phyloP scores from a whole-genome alignment of 2,113 vertebrate genomes.

The Marmota monax region DNA sequence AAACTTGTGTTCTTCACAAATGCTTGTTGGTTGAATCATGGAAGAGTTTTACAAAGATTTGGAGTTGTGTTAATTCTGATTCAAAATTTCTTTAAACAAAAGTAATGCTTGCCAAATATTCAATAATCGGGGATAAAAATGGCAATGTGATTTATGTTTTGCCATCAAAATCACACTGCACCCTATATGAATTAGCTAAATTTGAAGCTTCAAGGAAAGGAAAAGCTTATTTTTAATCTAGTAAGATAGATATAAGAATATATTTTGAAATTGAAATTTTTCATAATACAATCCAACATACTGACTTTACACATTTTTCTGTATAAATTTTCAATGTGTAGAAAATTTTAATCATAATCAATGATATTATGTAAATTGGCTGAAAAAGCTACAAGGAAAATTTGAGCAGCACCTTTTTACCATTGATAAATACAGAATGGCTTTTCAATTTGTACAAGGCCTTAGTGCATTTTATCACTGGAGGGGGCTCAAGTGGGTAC shows the following conservation, averaged over 20 bases:
- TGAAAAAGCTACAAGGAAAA: neutral
- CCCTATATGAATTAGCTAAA: slow-evolving; percentile 8
- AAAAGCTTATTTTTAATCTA: slow-evolving; percentile 43
- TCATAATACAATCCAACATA: neutral
- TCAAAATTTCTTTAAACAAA: slow-evolving; percentile 51
- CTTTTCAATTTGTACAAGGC: neutral
- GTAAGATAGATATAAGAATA: neutral
- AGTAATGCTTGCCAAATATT: slow-evolving; percentile 49
- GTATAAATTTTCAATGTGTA: neutral
- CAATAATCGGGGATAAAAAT: neutral
- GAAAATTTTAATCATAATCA: neutral
- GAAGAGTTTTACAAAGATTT: slow-evolving; percentile 31
- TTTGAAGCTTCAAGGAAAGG: slow-evolving; percentile 3
- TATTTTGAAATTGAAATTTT: slow-evolving; percentile 21
- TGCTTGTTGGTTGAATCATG: slow-evolving; percentile 17
- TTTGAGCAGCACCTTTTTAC: neutral
- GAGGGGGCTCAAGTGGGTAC: too few species aligned
- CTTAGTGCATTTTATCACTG: neutral
- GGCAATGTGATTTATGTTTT: slow-evolving; percentile 42
- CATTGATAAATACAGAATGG: neutral
- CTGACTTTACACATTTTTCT: neutral
- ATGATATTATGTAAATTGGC: neutral
- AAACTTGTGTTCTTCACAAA: neutral
- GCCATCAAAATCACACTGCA: neutral
- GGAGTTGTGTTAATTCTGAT: neutral